Evolutionary conservation across 2,888 invertebrate species (phyloP), one percentile per base, ranked within the genome.

Genomic region (Calephelis perditalis): DNA sequence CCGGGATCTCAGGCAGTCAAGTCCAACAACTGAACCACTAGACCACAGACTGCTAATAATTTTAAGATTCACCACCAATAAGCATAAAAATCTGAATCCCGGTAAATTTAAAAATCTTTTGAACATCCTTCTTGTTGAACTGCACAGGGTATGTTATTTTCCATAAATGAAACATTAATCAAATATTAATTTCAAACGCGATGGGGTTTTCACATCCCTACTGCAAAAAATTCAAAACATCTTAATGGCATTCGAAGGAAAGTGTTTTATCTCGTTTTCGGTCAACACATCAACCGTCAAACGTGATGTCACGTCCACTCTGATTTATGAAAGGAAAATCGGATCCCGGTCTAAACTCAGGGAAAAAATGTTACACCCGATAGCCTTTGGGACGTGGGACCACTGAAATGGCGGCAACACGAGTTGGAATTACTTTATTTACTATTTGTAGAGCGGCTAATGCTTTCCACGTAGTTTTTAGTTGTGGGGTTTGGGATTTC

Each of bases 251-350:
- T 35, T 54, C 52, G 36, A 7, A n/a, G 68, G 69, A 68, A 71
- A 78, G 74, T 79, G 78, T 81, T 82, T 79, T 75, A 79, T 85
- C 86, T 85, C 84, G 84, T 82, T 69, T 75, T 68, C 71, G 70
- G 73, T 74, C 75, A 74, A 79, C 80, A 79, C 80, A 78, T 82
- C 76, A 79, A 75, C 73, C 72, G 69, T 66, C 64, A 73, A 65
- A 81, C 87, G 84, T 86, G 86, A 78, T 78, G 78, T 82, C 87
- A 85, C 85, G 87, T 71, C 63, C 76, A 70, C 70, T 62, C 75
- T 86, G 87, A 87, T 87, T 87, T 87, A 87, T 86, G 82, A 82
- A 78, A 76, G 81, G 57, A 57, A 57, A 57, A 57, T 57, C 49
- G 46, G 36, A 58, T 40, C 43, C 12, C 56, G 59, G 55, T 40